Evolutionary conservation across 2,113 vertebrate genomes (phyloP).

Genomic region (Speoplatyrhinus poulsoni): DNA sequence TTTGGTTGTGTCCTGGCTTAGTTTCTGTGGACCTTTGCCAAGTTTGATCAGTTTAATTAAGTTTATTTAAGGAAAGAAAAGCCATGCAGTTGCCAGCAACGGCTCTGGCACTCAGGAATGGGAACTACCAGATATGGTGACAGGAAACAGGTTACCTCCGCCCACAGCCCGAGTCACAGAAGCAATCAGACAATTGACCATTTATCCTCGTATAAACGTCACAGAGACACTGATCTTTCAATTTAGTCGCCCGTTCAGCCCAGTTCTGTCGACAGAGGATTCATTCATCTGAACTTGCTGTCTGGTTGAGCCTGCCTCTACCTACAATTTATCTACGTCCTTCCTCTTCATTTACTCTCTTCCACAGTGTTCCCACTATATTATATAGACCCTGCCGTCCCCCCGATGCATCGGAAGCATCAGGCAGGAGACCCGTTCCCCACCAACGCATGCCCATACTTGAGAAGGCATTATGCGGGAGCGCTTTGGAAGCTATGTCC

Average conservation of each 20-base stretch:
- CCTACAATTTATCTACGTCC: constrained; percentile 1
- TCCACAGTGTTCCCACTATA: no score
- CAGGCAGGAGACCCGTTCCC: no score
- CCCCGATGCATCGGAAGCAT: no score
- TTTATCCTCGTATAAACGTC: constrained; percentile 22
- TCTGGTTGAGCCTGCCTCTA: constrained; percentile 18
- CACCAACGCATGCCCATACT: no score
- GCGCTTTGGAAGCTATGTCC: no score
- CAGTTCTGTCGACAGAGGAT: constrained; percentile 19
- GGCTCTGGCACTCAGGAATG: not conserved
- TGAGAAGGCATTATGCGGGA: no score
- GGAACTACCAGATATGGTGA: not conserved
- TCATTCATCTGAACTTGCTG: constrained; percentile 37
- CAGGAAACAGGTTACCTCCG: not conserved
- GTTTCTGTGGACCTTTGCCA: not conserved
- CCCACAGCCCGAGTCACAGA: not conserved
- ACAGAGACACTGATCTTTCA: constrained; percentile 30
- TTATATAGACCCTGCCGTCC: no score
- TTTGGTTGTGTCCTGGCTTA: not conserved
- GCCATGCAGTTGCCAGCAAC: no score
- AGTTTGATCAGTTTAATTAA: not conserved
- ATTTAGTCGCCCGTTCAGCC: constrained; percentile 9
- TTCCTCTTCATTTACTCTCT: not conserved
- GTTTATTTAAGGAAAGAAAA: no score
- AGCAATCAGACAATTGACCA: constrained; percentile 14